Evolutionary conservation across 2,888 invertebrate genomes (phyloP), one percentile per base, ranked within the genome.

Genomic region (Emmelina monodactyla): DNA sequence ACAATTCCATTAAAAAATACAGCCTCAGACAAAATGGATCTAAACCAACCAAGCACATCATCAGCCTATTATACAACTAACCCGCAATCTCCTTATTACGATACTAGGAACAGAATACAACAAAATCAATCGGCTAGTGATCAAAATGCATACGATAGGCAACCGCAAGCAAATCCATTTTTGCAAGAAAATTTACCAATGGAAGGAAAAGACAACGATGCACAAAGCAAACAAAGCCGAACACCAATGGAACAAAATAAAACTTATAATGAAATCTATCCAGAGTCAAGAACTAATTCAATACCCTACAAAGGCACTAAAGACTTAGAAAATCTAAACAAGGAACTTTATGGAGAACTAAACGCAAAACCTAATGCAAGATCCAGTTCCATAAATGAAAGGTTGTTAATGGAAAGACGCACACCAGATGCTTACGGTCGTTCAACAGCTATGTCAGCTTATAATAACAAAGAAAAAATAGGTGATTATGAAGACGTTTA

Each of bases 371-470:
- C 53, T 6, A 65, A 44, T 37, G 62, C 64, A 49, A 43, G 60
- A 2, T 57, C 56, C 11, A 62, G 51, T 50, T 51, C 53, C 30
- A 49, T 60, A 0, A 73, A 68, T 42, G 80, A 79, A 43, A 56
- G 75, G 33, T 50, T 78, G 25, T 33, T 68, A 22, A 63, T 80
- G 14, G 92, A 92, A 57, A 82, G 92, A 46, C 82, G 92, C 45
- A 92, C 92, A 1, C 92, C 92, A 0, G 92, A 92, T 53, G 89
- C 90, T 9, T 92, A 92, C 53, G 90, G 91, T 1, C 75, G 89
- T 42, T 86, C 88, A 22, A 68, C 66, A 28, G 61, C 69, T 45
- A 82, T 78, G 62, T 73, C 61, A 9, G 58, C 68, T 7, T 69
- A 76, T 39, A 60, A 76, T 39, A 60, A 55, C 36, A 75, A 69